Evolutionary conservation across 2,113 vertebrate species (phyloP), one percentile per base, ranked within the genome.

Genomic region (Calidris pugnax): DNA sequence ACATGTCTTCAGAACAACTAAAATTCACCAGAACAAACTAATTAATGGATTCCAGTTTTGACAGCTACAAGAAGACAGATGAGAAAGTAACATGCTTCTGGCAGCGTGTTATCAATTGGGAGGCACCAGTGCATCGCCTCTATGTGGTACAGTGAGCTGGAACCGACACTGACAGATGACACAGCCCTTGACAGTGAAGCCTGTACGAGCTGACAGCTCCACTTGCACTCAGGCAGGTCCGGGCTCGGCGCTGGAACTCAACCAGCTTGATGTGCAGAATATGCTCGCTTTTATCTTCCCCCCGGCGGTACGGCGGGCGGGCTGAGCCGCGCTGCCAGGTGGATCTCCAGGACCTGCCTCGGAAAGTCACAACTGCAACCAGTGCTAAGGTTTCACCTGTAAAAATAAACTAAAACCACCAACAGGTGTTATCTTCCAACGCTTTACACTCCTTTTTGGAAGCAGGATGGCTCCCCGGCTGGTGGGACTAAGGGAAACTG

Each of bases 81-180:
- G 98, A 98, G 99, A 98, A 98, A 98, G 98, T 97, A 98, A 98
- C 98, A 98, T 97, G 98, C 98, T 98, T 98, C 98, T 98, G 98
- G 98, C 98, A 98, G 98, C 89, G 64, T 98, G 98, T 98, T 98
- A 98, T 98, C 98, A 98, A 98, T 98, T 98, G 98, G 98, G 97
- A 98, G 98, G 98, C 98, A 98, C 97, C 98, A 98, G 98, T 98
- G 98, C 98, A 98, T 98, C 87, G 96, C 98, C 98, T 98, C 98
- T 99, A 97, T 98, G 98, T 99, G 98, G 98, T 98, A 99, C 99
- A 99, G 98, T 98, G 98, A 99, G 99, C 98, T 99, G 99, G 98
- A 99, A 99, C 99, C 97, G 98, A 99, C 98, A 98, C 98, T 99
- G 99, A 99, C 99, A 99, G 99, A 98, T 98, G 98, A 99, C 99